A percentile compares a stretch with the other conserved stretches of the same genome.
Conservation (phyloP, 2,113 vertebrate species). For the Callopanchax toddi region DNA sequence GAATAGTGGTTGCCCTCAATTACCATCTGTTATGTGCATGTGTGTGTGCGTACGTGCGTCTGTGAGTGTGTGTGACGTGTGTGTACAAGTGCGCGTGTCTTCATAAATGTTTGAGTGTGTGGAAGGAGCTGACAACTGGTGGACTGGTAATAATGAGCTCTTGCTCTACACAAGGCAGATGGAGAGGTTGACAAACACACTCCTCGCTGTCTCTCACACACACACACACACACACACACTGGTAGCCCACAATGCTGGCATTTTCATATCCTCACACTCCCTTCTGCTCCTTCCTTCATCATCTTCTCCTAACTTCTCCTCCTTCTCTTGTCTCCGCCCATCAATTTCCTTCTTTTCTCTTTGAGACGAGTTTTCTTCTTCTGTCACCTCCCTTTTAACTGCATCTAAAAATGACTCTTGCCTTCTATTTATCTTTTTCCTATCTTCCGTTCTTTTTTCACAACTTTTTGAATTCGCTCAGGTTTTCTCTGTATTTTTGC, state of each 20-base stretch:
- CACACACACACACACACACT: conserved; percentile 24
- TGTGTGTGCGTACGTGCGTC: conserved; percentile 28
- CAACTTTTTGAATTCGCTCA: conserved; percentile 44
- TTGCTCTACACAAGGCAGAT: conserved; percentile 68
- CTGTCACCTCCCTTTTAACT: conserved; percentile 15
- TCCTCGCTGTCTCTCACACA: conserved; percentile 9
- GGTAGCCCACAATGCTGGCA: conserved; percentile 26
- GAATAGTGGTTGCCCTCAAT: conserved; percentile 83
- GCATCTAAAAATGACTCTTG: conserved; percentile 12
- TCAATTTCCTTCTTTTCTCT: conserved; percentile 42
- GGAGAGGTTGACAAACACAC: conserved; percentile 73
- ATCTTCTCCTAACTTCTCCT: conserved; percentile 18
- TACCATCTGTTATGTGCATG: conserved; percentile 75
- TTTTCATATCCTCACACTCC: conserved; percentile 41
- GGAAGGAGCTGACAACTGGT: conserved; percentile 61
- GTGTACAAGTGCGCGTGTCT: conserved; percentile 28
- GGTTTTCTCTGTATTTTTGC: no score
- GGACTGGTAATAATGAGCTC: conserved; percentile 75
- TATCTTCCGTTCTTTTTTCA: conserved; percentile 7
- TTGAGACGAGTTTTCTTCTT: conserved; percentile 35
- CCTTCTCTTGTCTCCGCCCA: conserved; percentile 29
- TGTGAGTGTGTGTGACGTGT: conserved; percentile 25
- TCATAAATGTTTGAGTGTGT: conserved; percentile 52
- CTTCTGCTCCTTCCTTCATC: neutral
- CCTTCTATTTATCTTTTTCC: neutral